Conservation (phyloP, 2,888 invertebrate genomes). For the Folsomia candida region DNA sequence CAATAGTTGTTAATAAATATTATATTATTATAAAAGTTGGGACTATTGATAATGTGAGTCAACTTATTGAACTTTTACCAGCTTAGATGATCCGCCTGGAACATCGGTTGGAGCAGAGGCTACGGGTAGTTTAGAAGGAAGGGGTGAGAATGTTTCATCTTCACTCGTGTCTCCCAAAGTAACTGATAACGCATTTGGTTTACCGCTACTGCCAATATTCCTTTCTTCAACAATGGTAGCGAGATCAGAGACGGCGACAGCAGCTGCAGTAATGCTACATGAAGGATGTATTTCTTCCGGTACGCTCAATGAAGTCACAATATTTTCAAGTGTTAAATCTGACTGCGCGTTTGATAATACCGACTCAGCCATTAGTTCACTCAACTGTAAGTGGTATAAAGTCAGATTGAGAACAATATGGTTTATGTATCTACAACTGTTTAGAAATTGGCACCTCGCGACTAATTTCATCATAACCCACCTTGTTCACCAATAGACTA, state of each 20-base stretch:
- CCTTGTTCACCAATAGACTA: constrained; percentile 73
- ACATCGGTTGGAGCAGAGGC: constrained; percentile 22
- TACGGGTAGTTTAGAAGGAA: constrained; percentile 15
- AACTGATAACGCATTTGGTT: constrained; percentile 31
- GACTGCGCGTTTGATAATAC: constrained; percentile 48
- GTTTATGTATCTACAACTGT: not conserved
- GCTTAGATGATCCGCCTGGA: constrained; percentile 17
- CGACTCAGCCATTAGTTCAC: constrained; percentile 49
- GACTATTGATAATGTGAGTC: too few relatives aligned
- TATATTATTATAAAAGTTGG: too few relatives aligned
- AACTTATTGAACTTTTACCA: constrained; percentile 15
- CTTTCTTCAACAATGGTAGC: constrained; percentile 78
- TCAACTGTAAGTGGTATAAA: constrained; percentile 34
- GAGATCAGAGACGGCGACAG: constrained; percentile 64
- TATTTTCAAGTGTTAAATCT: constrained; percentile 45
- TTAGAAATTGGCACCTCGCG: too few relatives aligned
- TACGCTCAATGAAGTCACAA: constrained; percentile 22
- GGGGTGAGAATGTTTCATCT: constrained; percentile 42
- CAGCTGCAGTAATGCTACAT: constrained; percentile 51
- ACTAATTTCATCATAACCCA: too few relatives aligned
- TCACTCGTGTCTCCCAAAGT: constrained; percentile 46
- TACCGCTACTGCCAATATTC: constrained; percentile 29
- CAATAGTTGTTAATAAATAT: not conserved
- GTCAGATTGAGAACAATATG: not conserved
- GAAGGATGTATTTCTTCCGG: constrained; percentile 41